phyloP scores from a whole-genome alignment of 2,888 invertebrate species.

The Caprella mutica region DNA sequence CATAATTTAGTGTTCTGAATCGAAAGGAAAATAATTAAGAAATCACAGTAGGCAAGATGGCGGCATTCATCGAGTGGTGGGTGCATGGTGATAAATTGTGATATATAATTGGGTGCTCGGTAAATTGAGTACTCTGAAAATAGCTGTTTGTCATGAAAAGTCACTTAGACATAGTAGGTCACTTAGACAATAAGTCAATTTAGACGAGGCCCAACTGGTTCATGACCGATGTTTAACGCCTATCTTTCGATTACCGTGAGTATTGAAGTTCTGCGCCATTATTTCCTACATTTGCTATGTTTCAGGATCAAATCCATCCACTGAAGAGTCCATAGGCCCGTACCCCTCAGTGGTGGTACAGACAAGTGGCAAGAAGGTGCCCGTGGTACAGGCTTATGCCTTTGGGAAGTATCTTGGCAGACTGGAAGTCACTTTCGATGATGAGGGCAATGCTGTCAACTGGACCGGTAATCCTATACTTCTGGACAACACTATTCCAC shows the following conservation, averaged over 20 bases:
- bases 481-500: constrained; percentile 43
- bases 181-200: background rate
- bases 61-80: too few species aligned
- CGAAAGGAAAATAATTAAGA: too few species aligned
- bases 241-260: too few species aligned
- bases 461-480: constrained; percentile 66
- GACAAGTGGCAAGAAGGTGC: constrained; percentile 47
- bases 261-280: too few species aligned
- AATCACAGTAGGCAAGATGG: too few species aligned
- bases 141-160: background rate
- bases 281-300: background rate
- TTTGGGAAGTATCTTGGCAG: constrained; percentile 59
- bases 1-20: too few species aligned
- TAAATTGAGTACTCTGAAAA: too few species aligned
- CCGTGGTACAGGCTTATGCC: constrained; percentile 43
- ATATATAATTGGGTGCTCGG: too few species aligned
- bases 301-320: constrained; percentile 19
- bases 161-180: background rate
- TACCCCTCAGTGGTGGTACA: constrained; percentile 61
- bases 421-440: constrained; percentile 58
- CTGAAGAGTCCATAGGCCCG: constrained; percentile 48
- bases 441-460: constrained; percentile 50
- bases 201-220: background rate
- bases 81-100: too few species aligned
- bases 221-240: background rate